Evolutionary conservation across 2,113 vertebrate species (phyloP).

Genomic region (Chaetorhynchus papuensis): DNA sequence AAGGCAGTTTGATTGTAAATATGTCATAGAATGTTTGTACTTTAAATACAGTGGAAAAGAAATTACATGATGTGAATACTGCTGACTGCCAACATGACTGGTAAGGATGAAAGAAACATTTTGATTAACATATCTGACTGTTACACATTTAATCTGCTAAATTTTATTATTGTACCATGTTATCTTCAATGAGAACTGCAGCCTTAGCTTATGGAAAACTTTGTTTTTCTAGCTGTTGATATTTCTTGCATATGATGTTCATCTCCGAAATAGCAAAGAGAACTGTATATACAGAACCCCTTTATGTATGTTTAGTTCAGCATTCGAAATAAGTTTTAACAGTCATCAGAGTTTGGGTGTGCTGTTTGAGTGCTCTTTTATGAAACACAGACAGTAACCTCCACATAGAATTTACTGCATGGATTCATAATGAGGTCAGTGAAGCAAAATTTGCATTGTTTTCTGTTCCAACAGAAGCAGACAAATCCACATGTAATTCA

Average conservation of each 20-base stretch:
- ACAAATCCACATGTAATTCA: neutral
- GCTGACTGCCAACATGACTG: neutral
- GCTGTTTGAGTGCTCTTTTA: neutral
- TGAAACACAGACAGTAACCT: neutral
- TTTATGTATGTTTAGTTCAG: neutral
- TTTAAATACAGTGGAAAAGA: neutral
- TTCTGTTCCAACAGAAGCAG: neutral
- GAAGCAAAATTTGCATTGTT: neutral
- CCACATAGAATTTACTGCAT: neutral
- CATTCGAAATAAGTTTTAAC: neutral
- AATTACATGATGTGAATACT: neutral
- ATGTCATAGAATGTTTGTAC: neutral
- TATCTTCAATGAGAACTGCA: neutral
- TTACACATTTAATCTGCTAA: fast-evolving
- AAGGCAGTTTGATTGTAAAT: neutral
- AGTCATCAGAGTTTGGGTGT: neutral
- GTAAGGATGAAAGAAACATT: neutral
- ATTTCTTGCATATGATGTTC: neutral
- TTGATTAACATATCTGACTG: neutral
- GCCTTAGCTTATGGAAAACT: neutral
- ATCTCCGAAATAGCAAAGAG: neutral
- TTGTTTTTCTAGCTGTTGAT: neutral
- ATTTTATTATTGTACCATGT: neutral
- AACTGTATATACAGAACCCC: neutral
- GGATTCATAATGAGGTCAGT: neutral